Base-by-base conservation (phyloP, 1,140 invertebrate genomes). In the Portunus trituberculatus region DNA sequence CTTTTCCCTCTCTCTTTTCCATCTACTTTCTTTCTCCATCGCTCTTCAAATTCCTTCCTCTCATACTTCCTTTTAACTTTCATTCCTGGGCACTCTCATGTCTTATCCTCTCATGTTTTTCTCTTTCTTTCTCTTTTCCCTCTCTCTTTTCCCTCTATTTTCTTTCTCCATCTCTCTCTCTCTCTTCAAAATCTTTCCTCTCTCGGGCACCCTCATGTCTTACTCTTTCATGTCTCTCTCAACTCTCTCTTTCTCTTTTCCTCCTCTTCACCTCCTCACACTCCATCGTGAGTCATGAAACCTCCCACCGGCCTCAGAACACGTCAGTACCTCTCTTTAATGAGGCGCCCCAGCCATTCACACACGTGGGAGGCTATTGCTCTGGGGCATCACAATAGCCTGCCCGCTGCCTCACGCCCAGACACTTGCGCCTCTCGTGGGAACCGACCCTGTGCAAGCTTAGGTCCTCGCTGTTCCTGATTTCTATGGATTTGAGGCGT, bases 211-310 rank as follows among this genome's bases (percentile, higher is more conserved):
- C 28, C n/a, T 28, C 83, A 86, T 86, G 83, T 86, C n/a, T 39
- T 86, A 86, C n/a, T 39, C 83, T 12, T 39, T n/a, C 28, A 12
- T 39, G n/a, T 86, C 83, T 86, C 32, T 46, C 45, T 31, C 31
- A 39, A 14, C 86, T 88, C 89, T n/a, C 45, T 52, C n/a, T 52
- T n/a, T 91, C 45, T 25, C 28, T 91, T n/a, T 52, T 45, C 20
- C 48, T 52, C 39, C 46, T 1, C 90, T 29, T 32, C 10, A 25
- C 45, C 20, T 39, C 45, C 12, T 20, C 16, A 10, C 39, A 10
- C 12, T 31, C 45, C 88, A 46, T 45, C 88, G 88, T 90, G 88
- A 90, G 88, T 90, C 32, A n/a, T 90, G 88, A 48, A 90, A 28
- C 32, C 39, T 29, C 16, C 39, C 48, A 4, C 46, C 25, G 45